Percentiles rank a stretch among this genome's conserved stretches.
These are phyloP conservation scores for Armadillidium nasatum DNA, from an alignment of 1,140 invertebrate species.

Conservation along the genomic window DNA sequence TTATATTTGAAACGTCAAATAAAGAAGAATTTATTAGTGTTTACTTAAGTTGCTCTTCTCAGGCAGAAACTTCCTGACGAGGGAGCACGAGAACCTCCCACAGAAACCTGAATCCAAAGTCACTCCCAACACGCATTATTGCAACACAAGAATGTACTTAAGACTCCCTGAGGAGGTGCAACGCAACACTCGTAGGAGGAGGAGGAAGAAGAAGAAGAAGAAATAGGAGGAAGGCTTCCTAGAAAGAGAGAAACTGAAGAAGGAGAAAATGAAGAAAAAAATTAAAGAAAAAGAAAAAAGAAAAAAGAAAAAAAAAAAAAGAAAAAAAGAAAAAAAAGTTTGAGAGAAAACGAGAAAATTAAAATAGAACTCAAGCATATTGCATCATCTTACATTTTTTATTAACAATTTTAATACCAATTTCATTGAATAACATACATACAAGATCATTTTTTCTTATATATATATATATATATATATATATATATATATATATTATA, in stretches of 20 bases:
- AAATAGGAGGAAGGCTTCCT: not conserved
- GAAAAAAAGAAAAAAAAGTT: too few species aligned
- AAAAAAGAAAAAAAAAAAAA: too few species aligned
- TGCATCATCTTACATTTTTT: not conserved
- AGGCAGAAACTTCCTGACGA: too few species aligned
- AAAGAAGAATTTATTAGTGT: not conserved
- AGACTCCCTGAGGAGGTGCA: conserved; percentile 2
- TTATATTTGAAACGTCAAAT: not conserved
- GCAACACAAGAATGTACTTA: conserved; percentile 2
- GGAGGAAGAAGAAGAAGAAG: not conserved
- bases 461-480: conserved; percentile 6
- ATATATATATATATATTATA: too few species aligned
- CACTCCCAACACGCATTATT: not conserved
- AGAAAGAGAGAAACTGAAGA: not conserved
- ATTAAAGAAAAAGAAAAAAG: too few species aligned
- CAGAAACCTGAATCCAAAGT: not conserved
- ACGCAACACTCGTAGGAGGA: not conserved
- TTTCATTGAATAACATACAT: not conserved
- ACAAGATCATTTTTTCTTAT: too few species aligned
- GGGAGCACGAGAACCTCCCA: not conserved
- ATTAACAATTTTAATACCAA: not conserved
- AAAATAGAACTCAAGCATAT: not conserved
- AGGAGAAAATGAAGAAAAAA: too few species aligned
- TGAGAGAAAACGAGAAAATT: not conserved
- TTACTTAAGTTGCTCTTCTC: not conserved